Base-by-base conservation (phyloP, 2,888 invertebrate genomes). In the Hypolimnas misippus region DNA sequence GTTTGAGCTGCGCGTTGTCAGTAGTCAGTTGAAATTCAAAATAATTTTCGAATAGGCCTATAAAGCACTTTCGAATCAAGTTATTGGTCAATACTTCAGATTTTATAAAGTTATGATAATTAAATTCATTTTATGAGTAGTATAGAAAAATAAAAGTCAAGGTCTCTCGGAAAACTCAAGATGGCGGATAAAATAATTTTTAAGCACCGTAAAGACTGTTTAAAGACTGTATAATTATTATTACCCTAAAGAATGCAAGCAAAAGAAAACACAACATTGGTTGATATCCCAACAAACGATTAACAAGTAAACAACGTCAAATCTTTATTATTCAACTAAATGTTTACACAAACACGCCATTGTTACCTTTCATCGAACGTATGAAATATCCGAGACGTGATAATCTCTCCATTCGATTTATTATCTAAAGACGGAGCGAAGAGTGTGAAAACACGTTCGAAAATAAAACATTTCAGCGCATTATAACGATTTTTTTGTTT, bases 371-470 rank as follows among this genome's bases (percentile, higher is more conserved):
- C 35, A 53, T 53, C 53, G 46, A 46, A 53, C 33, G 8, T 33
- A 33, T 10, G 21, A 25, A 2, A 53, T 53, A 35, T 53, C 52
- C 52, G 33, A 53, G 52, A 59, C 59, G 59, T 52, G 52, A 53
- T 46, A 8, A 29, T 53, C 6, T 21, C 21, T 4, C 0, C n/a
- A 42, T 52, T 29, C 42, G 31, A 16, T 17, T 25, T 53, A 59
- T 59, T 59, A 59, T 59, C 59, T 16, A 52, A 35, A 29, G 49
- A 17, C 16, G 12, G 44, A 19, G 19, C 12, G 14, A 14, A 40
- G 6, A 51, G 51, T 58, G 42, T 33, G 51, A 44, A 58, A 17
- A 14, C 51, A 58, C 42, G 58, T 58, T n/a, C 21, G 10, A 46
- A 21, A 21, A 4, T 5, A 46, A 46, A 21, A n/a, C 19, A 12